Base-by-base conservation (phyloP, 2,888 invertebrate genomes). In the Mythimna loreyi region DNA sequence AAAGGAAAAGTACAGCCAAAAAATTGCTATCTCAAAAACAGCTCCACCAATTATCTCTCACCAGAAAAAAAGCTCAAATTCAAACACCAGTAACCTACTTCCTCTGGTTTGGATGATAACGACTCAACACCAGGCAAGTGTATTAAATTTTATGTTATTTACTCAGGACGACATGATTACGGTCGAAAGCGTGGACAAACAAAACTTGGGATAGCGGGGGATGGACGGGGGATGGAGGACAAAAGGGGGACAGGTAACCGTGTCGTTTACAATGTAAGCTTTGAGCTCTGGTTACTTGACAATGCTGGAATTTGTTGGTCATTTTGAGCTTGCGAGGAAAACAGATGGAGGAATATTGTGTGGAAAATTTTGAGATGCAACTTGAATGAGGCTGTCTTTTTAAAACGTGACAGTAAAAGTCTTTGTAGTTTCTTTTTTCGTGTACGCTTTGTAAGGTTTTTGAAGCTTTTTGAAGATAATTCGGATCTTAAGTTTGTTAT, bases 81-180 rank as follows among this genome's bases (percentile, higher is more conserved):
- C 72, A 78, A 66, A 58, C 79, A 61, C 49, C 21, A 63, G 62
- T 75, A 76, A 67, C 64, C 75, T 58, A 80, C 60, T 58, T 80
- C 36, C 23, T 56, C 75, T 25, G 66, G 56, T 43, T 23, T 11
- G 8, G 52, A 60, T 65, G 64, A 81, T 83, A 82, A 78, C 72
- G 28, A 62, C 60, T 58, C 19, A 36, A 74, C 77, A 57, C 47
- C 61, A 60, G 36, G 74, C 47, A 50, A 61, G 66, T 75, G 79
- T 78, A 84, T 87, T 85, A 86, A 86, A 85, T 85, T 85, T 85
- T 80, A 85, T 87, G 84, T 83, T 86, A 87, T 87, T 87, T 87
- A 72, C 80, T 71, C 79, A 87, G 87, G 87, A 82, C 84, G 23
- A 47, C 65, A 57, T 77, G 80, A 77, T 80, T 80, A 80, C 71